A percentile compares a stretch with the other conserved stretches of the same genome.
Evolutionary conservation across 2,113 vertebrate species (phyloP).

Genomic region (Talpa occidentalis): DNA sequence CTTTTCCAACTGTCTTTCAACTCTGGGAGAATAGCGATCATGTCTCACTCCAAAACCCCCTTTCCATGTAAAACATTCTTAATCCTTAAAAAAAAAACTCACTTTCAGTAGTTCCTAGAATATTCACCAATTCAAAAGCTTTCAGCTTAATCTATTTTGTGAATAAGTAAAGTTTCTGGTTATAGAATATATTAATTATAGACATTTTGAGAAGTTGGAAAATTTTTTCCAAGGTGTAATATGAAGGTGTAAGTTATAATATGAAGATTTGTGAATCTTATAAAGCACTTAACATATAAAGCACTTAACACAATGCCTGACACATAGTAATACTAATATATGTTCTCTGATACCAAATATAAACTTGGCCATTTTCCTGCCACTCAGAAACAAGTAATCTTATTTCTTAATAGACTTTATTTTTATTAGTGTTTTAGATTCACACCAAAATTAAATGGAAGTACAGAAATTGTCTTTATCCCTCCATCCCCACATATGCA

Average conservation of each 20-base stretch:
- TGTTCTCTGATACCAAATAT: neutral
- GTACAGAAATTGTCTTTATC: neutral
- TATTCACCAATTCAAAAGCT: neutral
- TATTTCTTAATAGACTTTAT: neutral
- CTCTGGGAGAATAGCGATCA: neutral
- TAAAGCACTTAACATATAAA: neutral
- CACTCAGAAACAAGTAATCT: neutral
- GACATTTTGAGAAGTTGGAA: conserved; percentile 24
- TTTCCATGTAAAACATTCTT: neutral
- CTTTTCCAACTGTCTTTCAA: neutral
- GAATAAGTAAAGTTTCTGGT: neutral
- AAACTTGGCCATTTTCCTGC: neutral
- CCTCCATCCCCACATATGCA: neutral
- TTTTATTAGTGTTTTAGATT: neutral
- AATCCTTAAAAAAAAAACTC: neutral
- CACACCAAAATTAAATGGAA: neutral
- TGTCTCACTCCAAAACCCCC: neutral
- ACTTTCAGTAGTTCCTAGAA: neutral
- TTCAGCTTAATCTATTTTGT: neutral
- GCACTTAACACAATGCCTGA: neutral
- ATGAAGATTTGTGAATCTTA: neutral
- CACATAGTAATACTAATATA: neutral
- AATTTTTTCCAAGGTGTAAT: neutral
- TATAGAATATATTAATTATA: neutral
- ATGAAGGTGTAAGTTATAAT: neutral